phyloP scores from a whole-genome alignment of 1,140 invertebrate species.

The Philotrypesis tridentata region DNA sequence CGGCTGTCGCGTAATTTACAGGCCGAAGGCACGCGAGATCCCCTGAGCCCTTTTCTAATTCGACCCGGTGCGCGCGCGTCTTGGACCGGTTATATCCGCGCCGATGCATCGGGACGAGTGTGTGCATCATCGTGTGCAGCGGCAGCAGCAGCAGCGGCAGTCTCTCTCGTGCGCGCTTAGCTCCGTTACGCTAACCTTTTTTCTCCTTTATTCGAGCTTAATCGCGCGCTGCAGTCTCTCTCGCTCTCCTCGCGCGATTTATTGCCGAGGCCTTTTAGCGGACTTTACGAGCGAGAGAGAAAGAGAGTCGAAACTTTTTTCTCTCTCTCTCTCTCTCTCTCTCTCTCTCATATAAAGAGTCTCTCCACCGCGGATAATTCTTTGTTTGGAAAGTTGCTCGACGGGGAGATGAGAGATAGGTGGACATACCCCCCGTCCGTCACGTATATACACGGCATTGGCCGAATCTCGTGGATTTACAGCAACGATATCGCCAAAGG shows the following conservation, averaged over 20 bases:
- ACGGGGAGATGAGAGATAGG: neutral
- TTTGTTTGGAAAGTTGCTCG: neutral
- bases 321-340: too few species aligned
- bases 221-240: neutral
- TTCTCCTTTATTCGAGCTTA: too few species aligned
- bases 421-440: too few species aligned
- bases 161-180: too few species aligned
- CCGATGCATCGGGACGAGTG: constrained; percentile 30
- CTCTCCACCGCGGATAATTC: neutral
- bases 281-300: too few species aligned
- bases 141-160: too few species aligned
- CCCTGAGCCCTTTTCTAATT: neutral
- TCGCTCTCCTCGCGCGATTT: too few species aligned
- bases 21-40: neutral
- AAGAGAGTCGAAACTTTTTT: too few species aligned
- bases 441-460: too few species aligned
- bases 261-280: neutral
- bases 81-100: neutral
- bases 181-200: neutral
- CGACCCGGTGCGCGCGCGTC: neutral
- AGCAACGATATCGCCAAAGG: neutral
- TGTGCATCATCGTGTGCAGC: too few species aligned
- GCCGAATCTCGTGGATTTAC: neutral
- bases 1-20: neutral
- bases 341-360: too few species aligned